phyloP scores from a whole-genome alignment of 2,113 vertebrate genomes.

The Oreocharis arfaki region DNA sequence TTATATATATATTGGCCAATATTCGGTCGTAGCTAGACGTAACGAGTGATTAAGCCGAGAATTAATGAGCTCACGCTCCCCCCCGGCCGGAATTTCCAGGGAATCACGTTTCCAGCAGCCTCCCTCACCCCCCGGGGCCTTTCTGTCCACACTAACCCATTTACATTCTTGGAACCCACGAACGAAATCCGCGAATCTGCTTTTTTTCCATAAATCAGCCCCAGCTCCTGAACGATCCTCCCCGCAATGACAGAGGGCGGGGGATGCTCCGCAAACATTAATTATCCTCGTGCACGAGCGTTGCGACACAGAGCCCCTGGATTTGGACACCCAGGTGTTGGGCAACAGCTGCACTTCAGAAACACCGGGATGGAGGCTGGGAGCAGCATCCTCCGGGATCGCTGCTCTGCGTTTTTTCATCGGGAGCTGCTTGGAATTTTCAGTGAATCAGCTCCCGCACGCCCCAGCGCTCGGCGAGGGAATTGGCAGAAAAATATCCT shows the following conservation, averaged over 20 bases:
- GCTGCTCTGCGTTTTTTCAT: background rate
- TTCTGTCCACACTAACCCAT: background rate
- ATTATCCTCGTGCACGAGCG: background rate
- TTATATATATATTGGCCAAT: background rate
- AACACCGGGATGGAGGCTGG: fast-evolving
- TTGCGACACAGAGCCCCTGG: background rate
- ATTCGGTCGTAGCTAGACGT: background rate
- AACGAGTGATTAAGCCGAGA: background rate
- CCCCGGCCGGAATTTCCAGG: background rate
- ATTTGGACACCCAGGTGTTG: background rate
- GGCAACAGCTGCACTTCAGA: background rate
- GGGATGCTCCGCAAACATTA: background rate
- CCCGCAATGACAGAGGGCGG: background rate
- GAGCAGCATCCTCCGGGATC: fast-evolving
- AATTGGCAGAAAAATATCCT: background rate
- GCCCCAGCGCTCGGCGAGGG: background rate
- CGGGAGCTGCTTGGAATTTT: background rate
- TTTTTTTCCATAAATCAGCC: background rate
- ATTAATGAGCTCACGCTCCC: background rate
- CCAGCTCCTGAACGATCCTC: background rate
- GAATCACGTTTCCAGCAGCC: background rate
- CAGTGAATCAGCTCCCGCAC: fast-evolving
- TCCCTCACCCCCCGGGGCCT: background rate
- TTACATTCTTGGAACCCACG: background rate
- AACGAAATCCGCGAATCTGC: background rate